A percentile compares a stretch with the other conserved stretches of the same genome.
phyloP scores from a whole-genome alignment of 1,140 invertebrate species.

The Diorhabda sublineata region DNA sequence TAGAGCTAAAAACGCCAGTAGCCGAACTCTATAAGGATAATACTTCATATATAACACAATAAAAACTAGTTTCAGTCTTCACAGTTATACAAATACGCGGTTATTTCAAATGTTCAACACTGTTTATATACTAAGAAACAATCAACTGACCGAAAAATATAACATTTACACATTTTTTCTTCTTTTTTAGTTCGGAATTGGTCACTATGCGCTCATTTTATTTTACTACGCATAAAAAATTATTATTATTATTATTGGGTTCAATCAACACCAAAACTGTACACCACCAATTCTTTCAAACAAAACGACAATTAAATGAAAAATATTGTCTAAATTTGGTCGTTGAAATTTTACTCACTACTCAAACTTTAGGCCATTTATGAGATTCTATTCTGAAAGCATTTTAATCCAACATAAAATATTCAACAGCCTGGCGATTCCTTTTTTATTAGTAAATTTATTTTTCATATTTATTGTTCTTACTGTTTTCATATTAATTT shows the following conservation, averaged over 20 bases:
- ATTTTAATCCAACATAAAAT: no score
- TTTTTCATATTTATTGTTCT: no score
- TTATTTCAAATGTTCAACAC: slow-evolving; percentile 41
- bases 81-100: slow-evolving; percentile 45
- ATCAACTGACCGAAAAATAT: slow-evolving; percentile 45
- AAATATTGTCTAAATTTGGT: slow-evolving; percentile 26
- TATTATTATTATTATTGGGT: slow-evolving; percentile 29
- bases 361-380: background rate
- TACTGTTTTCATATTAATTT: no score
- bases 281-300: slow-evolving; percentile 38
- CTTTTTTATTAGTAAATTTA: no score
- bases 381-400: no score
- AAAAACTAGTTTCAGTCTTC: slow-evolving; percentile 47
- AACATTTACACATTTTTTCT: slow-evolving; percentile 42
- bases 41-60: slow-evolving; percentile 45
- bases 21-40: slow-evolving; percentile 30
- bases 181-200: slow-evolving; percentile 34
- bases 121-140: slow-evolving; percentile 42
- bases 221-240: slow-evolving; percentile 29
- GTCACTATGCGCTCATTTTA: slow-evolving; percentile 34
- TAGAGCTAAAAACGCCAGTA: slow-evolving; percentile 31
- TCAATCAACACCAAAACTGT: slow-evolving; percentile 39
- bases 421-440: no score
- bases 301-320: slow-evolving; percentile 27
- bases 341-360: slow-evolving; percentile 20